Evolutionary conservation across 2,888 invertebrate genomes (phyloP).

Genomic region (Phoenoteleia sp.): DNA sequence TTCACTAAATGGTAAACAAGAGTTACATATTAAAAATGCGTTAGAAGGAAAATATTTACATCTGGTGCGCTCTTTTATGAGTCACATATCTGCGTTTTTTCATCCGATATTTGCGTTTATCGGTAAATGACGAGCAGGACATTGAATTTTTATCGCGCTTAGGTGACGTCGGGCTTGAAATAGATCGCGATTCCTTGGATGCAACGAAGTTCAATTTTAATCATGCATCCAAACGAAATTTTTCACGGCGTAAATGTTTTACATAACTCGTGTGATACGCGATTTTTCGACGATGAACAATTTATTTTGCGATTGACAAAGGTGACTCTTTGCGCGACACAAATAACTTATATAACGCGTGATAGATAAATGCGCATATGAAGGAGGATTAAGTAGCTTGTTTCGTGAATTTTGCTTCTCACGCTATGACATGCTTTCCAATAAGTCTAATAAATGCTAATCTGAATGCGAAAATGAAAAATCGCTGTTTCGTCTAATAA

Average conservation of each 20-base stretch:
- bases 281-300: conserved; percentile 86
- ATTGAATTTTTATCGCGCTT: conserved; percentile 27
- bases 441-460: conserved; percentile 27
- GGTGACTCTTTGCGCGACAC: conserved; percentile 85
- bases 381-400: conserved; percentile 79
- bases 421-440: conserved; percentile 47
- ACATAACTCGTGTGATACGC: conserved; percentile 83
- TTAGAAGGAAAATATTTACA: conserved; percentile 15
- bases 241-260: conserved; percentile 75
- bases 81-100: conserved; percentile 3
- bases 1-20: not conserved
- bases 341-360: conserved; percentile 85
- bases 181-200: conserved; percentile 29
- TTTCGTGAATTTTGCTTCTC: conserved; percentile 76
- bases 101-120: conserved; percentile 23
- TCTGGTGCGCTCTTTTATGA: conserved; percentile 8
- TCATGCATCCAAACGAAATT: conserved; percentile 42
- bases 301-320: conserved; percentile 86
- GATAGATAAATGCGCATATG: conserved; percentile 83
- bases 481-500: not conserved
- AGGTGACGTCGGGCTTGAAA: conserved; percentile 44
- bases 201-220: conserved; percentile 19
- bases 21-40: not conserved
- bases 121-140: conserved; percentile 18
- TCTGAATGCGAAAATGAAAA: not conserved